Conservation (phyloP, 2,797 vertebrate species). For the Brotula barbata region DNA sequence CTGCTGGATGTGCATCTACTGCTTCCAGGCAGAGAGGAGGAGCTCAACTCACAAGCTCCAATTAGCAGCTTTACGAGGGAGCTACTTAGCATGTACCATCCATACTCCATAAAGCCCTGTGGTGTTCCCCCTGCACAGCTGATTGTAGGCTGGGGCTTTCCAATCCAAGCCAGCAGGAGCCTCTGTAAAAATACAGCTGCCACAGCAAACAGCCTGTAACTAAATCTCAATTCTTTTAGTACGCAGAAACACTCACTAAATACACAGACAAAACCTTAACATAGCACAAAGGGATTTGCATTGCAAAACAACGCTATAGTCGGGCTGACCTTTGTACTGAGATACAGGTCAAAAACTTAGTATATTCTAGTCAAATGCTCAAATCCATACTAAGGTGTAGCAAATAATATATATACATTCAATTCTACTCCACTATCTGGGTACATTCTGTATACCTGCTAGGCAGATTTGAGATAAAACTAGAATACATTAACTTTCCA, state of each 20-base stretch:
- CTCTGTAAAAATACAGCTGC: conserved; percentile 42
- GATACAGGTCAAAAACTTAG: not conserved
- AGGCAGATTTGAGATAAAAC: conserved; percentile 4
- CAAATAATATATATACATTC: not conserved
- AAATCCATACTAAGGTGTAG: not conserved
- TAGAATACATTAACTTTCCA: conserved; percentile 19
- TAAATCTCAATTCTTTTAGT: not conserved
- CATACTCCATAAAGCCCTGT: conserved; percentile 31
- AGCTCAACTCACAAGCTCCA: conserved; percentile 39
- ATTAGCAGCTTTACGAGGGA: conserved; percentile 62
- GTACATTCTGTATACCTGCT: conserved; percentile 1
- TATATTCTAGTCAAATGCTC: conserved; percentile 1
- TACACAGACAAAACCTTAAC: conserved; percentile 30
- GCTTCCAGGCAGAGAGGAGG: conserved; percentile 38
- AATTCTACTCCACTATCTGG: not conserved
- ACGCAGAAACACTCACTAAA: conserved; percentile 1
- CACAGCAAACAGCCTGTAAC: conserved; percentile 29
- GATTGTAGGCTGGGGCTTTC: conserved; percentile 48
- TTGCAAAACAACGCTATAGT: conserved; percentile 43
- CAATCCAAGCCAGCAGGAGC: conserved; percentile 25
- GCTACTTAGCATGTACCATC: conserved; percentile 56
- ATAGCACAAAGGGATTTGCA: conserved; percentile 46
- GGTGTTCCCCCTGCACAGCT: conserved; percentile 53
- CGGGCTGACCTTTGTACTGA: conserved; percentile 12
- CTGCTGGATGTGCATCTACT: no score